Percentiles rank a stretch among this genome's conserved stretches.
These are phyloP conservation scores for Patella caerulea DNA, from an alignment of 2,888 invertebrate genomes.

Conservation along the genomic window DNA sequence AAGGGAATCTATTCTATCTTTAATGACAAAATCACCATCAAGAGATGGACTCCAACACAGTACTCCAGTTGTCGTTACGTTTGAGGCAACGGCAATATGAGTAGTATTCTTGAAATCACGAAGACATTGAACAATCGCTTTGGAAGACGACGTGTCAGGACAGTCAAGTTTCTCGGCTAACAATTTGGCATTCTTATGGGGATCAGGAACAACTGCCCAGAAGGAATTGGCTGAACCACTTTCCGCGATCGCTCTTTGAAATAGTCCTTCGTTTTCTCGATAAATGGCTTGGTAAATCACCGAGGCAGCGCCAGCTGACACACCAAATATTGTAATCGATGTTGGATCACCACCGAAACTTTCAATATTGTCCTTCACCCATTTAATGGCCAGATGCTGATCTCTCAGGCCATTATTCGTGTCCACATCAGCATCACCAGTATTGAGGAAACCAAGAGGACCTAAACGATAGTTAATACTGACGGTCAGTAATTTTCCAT, in stretches of 20 bases:
- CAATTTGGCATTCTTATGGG: neutral
- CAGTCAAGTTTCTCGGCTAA: neutral
- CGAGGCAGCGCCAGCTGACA: constrained; percentile 51
- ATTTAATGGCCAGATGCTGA: constrained; percentile 48
- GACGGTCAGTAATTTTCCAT: constrained; percentile 43
- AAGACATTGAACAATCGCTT: neutral
- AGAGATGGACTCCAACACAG: neutral
- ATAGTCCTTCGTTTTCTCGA: constrained; percentile 45
- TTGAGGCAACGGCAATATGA: neutral
- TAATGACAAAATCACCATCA: constrained; percentile 1
- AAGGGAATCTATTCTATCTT: neutral
- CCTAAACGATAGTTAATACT: constrained; percentile 53
- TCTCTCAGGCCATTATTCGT: constrained; percentile 59
- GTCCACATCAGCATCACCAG: constrained; percentile 41
- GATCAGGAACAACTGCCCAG: neutral
- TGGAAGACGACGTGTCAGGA: neutral
- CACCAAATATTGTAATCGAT: constrained; percentile 50
- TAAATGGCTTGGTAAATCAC: constrained; percentile 45
- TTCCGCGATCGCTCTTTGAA: constrained; percentile 49
- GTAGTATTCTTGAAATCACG: neutral
- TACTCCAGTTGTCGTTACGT: neutral
- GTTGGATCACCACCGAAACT: constrained; percentile 46
- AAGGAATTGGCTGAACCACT: constrained; percentile 41
- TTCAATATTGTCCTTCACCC: constrained; percentile 51
- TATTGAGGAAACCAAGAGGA: constrained; percentile 52